Percentiles rank a stretch among this genome's conserved stretches.
Conservation (phyloP, 2,888 invertebrate species). For the Cerastis rubricosa region DNA sequence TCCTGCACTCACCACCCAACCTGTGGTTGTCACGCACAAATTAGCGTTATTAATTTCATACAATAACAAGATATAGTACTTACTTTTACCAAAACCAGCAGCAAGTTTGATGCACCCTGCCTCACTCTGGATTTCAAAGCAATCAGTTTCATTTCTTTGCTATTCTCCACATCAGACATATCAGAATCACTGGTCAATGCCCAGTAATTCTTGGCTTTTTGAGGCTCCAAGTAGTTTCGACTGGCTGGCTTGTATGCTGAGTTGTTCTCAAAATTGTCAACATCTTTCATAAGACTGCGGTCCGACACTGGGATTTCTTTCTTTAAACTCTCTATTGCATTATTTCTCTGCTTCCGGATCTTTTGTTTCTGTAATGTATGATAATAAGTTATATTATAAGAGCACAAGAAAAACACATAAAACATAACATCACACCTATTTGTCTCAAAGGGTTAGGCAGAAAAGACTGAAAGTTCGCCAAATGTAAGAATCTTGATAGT, state of each 20-base stretch:
- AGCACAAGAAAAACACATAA: not conserved
- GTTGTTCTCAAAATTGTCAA: slow-evolving; percentile 83
- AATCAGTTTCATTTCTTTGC: slow-evolving; percentile 86
- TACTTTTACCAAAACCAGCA: slow-evolving; percentile 91
- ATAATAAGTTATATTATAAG: not conserved
- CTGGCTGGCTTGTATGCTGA: slow-evolving; percentile 84
- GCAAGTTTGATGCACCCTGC: slow-evolving; percentile 92
- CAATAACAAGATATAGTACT: slow-evolving; percentile 26
- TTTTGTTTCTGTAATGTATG: slow-evolving; percentile 83
- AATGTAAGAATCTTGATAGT: not conserved
- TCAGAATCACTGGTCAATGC: slow-evolving; percentile 92
- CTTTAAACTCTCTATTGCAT: slow-evolving; percentile 85
- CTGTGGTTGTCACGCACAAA: not conserved
- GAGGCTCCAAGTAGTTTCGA: slow-evolving; percentile 81
- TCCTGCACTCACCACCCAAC: not conserved
- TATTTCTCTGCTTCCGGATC: slow-evolving; percentile 87
- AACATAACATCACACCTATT: not conserved
- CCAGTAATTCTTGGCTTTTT: slow-evolving; percentile 78
- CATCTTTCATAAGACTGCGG: slow-evolving; percentile 84
- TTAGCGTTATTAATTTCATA: not conserved
- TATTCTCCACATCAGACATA: slow-evolving; percentile 92
- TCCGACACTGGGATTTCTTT: slow-evolving; percentile 88
- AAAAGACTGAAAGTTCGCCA: not conserved
- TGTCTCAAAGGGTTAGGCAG: not conserved
- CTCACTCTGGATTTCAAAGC: slow-evolving; percentile 92